Evolutionary conservation across 2,797 vertebrate species (phyloP).

Genomic region (Eidolon dupreanum): DNA sequence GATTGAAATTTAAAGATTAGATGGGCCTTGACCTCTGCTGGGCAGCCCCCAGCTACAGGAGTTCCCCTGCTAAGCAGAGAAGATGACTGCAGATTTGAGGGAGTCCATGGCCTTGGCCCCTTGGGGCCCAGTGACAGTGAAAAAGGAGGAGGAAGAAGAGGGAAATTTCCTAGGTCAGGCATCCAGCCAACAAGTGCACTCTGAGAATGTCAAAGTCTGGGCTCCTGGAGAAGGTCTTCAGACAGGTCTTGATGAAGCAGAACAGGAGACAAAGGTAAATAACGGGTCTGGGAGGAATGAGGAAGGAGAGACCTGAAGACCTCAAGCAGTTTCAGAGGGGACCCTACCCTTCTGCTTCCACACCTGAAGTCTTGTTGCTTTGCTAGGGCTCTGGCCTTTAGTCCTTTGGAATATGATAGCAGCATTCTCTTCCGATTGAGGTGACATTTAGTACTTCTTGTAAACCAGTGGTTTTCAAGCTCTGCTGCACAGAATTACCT

Average conservation of each 20-base stretch:
- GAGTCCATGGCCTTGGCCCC: constrained; percentile 43
- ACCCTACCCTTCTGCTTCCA: background rate
- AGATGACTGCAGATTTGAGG: constrained; percentile 65
- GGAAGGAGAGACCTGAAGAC: background rate
- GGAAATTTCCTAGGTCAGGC: background rate
- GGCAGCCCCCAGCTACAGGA: background rate
- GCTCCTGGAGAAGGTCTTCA: background rate
- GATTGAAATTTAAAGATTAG: constrained; percentile 32
- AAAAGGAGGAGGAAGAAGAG: constrained; percentile 69
- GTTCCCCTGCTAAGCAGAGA: background rate
- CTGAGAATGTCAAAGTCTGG: background rate
- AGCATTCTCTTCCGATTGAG: background rate
- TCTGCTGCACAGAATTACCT: background rate
- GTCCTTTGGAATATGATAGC: background rate
- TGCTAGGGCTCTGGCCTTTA: background rate
- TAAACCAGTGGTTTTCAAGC: background rate
- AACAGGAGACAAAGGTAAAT: constrained; percentile 67
- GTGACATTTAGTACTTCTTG: background rate
- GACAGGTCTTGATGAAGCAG: background rate
- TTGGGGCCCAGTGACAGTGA: constrained; percentile 64
- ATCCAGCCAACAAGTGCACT: background rate
- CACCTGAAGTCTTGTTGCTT: background rate
- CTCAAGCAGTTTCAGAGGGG: background rate
- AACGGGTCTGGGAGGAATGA: background rate
- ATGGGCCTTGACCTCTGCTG: constrained; percentile 65